Base-by-base conservation (phyloP, 2,113 vertebrate genomes). In the Tyto alba region DNA sequence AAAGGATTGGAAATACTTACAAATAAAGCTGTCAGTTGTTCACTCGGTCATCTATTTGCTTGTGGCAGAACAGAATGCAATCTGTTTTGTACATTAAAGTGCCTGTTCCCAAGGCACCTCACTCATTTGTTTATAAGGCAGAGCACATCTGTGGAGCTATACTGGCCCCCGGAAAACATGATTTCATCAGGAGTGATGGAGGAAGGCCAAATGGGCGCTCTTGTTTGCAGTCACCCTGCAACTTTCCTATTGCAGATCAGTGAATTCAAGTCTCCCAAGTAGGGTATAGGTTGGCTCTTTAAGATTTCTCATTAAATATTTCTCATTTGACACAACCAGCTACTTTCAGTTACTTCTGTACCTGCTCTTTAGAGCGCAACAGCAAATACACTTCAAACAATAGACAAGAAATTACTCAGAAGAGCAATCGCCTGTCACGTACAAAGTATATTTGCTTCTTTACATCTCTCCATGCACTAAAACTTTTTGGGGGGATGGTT, bases 171-270 rank as follows among this genome's bases (percentile, higher is more conserved):
- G n/a, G 96, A 96, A 73, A 63, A 56, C 80, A 96, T 97, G 98
- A 98, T 92, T 97, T 98, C 98, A 98, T 96, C 97, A 71, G 67
- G 83, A 77, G 92, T 57, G 72, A 66, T 91, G 80, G 63, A 72
- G 67, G 47, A 76, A 93, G 88, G 97, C 97, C 97, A 93, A 74
- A 75, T 50, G 73, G 90, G 95, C 76, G 14, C 77, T 87, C 88
- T 85, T 79, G 75, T 91, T 72, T 66, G 73, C 72, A 60, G 34
- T 36, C 32, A 52, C 73, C 76, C 73, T 47, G 27, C 7, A 26
- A 62, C 63, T 60, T 43, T 38, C 62, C 45, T 62, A 68, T 41
- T 32, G 69, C 56, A 45, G 57, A 26, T 32, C 56, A 20, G 81
- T 69, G 36, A 75, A 62, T 40, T 41, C 74, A 56, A 90, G 48